Conservation (phyloP, 2,797 vertebrate species). For the Paramormyrops hopkinsi region DNA sequence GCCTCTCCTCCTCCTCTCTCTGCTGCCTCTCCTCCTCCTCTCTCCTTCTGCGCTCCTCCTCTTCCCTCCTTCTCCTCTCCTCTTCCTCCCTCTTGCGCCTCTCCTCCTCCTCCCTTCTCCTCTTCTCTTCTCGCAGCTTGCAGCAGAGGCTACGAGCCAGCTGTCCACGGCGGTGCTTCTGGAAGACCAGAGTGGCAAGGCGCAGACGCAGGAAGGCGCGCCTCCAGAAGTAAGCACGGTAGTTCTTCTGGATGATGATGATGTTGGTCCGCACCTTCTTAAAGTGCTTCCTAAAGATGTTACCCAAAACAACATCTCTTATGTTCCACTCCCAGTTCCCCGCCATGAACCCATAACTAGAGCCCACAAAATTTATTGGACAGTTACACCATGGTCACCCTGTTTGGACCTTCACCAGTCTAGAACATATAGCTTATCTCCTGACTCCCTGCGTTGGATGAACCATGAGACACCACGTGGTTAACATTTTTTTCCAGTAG, state of each 20-base stretch:
- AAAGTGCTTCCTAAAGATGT: conserved; percentile 70
- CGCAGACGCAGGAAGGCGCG: conserved; percentile 59
- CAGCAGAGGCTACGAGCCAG: conserved; percentile 63
- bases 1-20: conserved; percentile 31
- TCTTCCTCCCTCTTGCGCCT: conserved; percentile 50
- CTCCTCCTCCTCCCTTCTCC: conserved; percentile 54
- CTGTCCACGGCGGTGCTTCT: conserved; percentile 78
- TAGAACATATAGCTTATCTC: not conserved
- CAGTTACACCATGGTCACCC: not conserved
- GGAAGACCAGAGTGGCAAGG: conserved; percentile 64
- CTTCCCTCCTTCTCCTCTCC: conserved; percentile 46
- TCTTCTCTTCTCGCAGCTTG: conserved; percentile 67
- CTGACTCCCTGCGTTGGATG: not conserved
- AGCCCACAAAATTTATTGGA: not conserved
- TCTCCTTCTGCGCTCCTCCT: conserved; percentile 43
- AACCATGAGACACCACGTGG: not conserved
- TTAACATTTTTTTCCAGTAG: not conserved
- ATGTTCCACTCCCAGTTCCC: not conserved
- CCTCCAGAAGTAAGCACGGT: conserved; percentile 68
- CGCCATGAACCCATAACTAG: not conserved
- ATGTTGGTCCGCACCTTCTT: conserved; percentile 63
- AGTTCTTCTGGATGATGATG: conserved; percentile 77
- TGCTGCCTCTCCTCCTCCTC: conserved; percentile 13
- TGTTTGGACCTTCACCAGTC: not conserved
- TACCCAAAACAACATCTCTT: not conserved